Conservation (phyloP, 2,888 invertebrate species). For the Drosophila vallismaia region DNA sequence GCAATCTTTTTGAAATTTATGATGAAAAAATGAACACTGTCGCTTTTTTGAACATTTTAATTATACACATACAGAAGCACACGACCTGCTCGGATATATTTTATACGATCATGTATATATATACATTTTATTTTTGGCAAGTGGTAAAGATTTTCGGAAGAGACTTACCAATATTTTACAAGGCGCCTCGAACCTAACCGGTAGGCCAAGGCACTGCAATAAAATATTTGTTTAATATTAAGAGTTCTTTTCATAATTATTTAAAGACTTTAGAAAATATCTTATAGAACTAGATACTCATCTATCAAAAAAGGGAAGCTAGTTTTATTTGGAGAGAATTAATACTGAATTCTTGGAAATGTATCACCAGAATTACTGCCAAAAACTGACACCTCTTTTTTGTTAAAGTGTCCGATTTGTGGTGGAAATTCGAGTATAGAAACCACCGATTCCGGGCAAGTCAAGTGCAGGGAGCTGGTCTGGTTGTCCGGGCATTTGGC, state of each 20-base stretch:
- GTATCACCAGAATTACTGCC: no score
- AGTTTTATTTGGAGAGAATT: no score
- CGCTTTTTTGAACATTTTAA: conserved; percentile 78
- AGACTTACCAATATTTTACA: conserved; percentile 9
- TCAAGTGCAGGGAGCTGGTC: neutral
- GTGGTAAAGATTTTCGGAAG: conserved; percentile 33
- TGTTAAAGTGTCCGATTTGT: neutral
- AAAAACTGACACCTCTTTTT: no score
- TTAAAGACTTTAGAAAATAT: no score
- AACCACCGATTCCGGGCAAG: neutral
- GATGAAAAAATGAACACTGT: conserved; percentile 79
- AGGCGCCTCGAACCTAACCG: conserved; percentile 10
- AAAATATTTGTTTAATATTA: neutral
- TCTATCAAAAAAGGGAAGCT: no score
- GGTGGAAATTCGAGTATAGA: neutral
- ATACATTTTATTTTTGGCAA: conserved; percentile 3
- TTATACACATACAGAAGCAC: conserved; percentile 55
- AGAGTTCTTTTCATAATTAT: neutral
- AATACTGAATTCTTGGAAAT: no score
- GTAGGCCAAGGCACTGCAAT: conserved; percentile 16
- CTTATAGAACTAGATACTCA: no score
- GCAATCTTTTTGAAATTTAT: conserved; percentile 77
- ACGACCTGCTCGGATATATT: conserved; percentile 8
- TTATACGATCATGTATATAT: neutral
- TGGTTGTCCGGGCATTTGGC: conserved; percentile 48